Conservation (phyloP, 2,888 invertebrate genomes). For the Dione juno region DNA sequence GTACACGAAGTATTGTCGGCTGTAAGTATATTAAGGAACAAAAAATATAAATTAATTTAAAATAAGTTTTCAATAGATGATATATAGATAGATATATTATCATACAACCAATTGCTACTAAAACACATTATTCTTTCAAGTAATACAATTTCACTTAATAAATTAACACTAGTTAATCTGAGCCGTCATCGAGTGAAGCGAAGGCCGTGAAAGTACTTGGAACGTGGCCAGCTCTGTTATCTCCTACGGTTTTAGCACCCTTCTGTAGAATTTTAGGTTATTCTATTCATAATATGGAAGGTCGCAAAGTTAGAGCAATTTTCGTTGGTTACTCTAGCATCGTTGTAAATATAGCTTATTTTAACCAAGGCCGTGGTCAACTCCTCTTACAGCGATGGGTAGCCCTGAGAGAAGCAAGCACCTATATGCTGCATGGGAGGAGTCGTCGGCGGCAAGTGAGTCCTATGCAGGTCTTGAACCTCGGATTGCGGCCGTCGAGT, state of each 20-base stretch:
- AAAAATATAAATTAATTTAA: too few species aligned
- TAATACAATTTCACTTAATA: slow-evolving; percentile 21
- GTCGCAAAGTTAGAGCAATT: not conserved
- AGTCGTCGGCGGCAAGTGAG: too few species aligned
- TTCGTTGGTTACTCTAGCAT: not conserved
- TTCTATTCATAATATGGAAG: slow-evolving; percentile 3
- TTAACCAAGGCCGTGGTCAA: too few species aligned
- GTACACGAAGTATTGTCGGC: slow-evolving; percentile 42
- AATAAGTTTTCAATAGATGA: too few species aligned
- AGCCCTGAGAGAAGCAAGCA: too few species aligned
- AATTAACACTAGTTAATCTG: slow-evolving; percentile 68
- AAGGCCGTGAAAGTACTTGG: slow-evolving; percentile 63
- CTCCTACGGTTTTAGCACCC: slow-evolving; percentile 49
- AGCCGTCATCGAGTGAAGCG: slow-evolving; percentile 60
- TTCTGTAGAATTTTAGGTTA: slow-evolving; percentile 32
- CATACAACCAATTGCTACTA: not conserved
- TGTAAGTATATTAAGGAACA: too few species aligned
- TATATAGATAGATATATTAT: too few species aligned
- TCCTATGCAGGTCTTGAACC: too few species aligned
- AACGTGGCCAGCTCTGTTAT: slow-evolving; percentile 71
- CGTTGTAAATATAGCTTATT: not conserved
- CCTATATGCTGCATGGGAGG: too few species aligned
- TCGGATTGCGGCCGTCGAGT: too few species aligned
- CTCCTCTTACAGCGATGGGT: too few species aligned
- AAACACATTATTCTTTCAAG: not conserved